Base-by-base conservation (phyloP, 2,113 vertebrate species). In the Antechinus stuartii region DNA sequence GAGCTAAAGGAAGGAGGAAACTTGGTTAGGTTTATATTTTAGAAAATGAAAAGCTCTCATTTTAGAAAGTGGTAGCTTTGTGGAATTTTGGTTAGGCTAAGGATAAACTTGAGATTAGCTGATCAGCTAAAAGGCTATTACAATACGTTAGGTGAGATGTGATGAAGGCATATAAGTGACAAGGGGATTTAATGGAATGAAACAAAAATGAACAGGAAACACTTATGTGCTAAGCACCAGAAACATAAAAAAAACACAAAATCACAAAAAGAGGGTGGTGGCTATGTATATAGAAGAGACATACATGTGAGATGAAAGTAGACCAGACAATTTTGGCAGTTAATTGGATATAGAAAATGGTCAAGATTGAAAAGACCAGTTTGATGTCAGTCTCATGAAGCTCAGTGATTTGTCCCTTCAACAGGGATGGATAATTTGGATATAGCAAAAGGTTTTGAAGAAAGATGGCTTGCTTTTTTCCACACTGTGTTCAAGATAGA, bases 331-430 rank as follows among this genome's bases (percentile, higher is more conserved):
- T 76, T n/a, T 84, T 42, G 68, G n/a, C 16, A 7, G 22, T 16
- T 2, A 2, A 84, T 42, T 84, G 19, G 19, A n/a, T 22, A 23
- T 84, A 19, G n/a, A 23, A 1, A 23, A 35, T 84, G n/a, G 19
- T 84, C 27, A 84, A 19, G 19, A 42, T 7, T 42, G 68, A 22
- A 84, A 14, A 84, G n/a, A 84, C 16, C 35, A 23, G 22, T n/a
- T 8, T 7, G 19, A 84, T 42, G 5, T n/a, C 8, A 6, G 42
- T 6, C 3, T 23, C 0, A 3, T 22, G 68, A 23, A 22, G 12
- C 68, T 42, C 68, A n/a, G 35, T 76, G 35, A n/a, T 35, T 68
- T 35, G 61, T 16, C 6, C 4, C 35, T 14, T n/a, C 61, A n/a
- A 42, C 35, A 84, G 68, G 1, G 22, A 42, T 23, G 19, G 68